Conservation (phyloP, 2,797 vertebrate species). For the Hippoglossus hippoglossus region DNA sequence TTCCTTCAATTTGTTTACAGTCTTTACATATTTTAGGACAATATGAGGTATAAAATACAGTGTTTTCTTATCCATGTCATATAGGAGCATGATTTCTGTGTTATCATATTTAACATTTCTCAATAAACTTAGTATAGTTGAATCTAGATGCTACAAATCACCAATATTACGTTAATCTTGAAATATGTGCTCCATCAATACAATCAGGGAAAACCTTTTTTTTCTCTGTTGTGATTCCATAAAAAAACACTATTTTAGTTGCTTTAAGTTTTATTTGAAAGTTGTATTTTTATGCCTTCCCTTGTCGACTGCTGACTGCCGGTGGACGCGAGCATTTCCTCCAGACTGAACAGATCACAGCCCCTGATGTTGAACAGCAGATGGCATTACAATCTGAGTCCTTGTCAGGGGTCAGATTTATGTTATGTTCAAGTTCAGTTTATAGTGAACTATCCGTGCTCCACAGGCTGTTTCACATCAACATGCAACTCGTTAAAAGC, state of each 20-base stretch:
- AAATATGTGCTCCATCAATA: no score
- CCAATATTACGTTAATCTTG: no score
- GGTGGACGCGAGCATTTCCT: constrained; percentile 21
- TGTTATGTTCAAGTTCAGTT: neutral
- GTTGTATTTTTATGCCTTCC: neutral
- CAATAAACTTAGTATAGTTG: no score
- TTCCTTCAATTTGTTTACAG: neutral
- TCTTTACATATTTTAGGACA: no score
- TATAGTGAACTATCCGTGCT: neutral
- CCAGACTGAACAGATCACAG: constrained; percentile 12
- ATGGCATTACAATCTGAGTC: neutral
- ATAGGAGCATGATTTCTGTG: no score
- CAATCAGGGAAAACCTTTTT: no score
- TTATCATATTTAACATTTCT: no score
- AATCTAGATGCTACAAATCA: no score
- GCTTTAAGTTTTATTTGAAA: constrained; percentile 42
- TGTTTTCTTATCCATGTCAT: no score
- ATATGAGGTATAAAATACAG: no score
- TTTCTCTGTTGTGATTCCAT: neutral
- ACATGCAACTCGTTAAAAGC: neutral
- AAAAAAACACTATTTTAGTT: neutral
- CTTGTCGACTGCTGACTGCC: constrained; percentile 12
- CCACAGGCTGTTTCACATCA: neutral
- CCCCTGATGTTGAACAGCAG: neutral
- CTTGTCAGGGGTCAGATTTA: neutral